Base-by-base conservation (phyloP, 2,113 vertebrate species). In the Scomber colias region DNA sequence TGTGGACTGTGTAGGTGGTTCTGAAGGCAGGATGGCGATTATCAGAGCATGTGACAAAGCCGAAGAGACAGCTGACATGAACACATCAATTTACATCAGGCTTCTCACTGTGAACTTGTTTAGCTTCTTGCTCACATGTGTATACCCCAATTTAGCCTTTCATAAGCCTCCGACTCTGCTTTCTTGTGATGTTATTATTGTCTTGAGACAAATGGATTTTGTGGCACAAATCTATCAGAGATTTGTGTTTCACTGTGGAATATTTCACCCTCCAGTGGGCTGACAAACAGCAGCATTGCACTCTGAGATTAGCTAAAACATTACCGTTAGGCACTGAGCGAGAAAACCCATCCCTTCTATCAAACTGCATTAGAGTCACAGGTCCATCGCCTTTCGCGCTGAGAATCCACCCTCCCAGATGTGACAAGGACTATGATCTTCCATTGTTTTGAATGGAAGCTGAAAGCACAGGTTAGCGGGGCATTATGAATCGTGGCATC, bases 401-500 rank as follows among this genome's bases (percentile, higher is more conserved):
- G 59, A 3, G 60, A 53, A 17, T 16, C 67, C 53, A 11, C 50
- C 66, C 27, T 60, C 84, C 54, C 0, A 31, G 21, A 72, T 77
- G 63, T 86, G 87, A 82, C 85, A 81, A 31, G 50, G 19, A n/a
- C 64, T 31, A 45, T 87, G 56, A 85, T 80, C 50, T 51, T 79
- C 70, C 79, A 50, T 31, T 73, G 84, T 45, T 69, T 55, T 24
- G 59, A 74, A 89, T 81, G 19, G 61, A 60, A 87, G 19, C 49
- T 89, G 90, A 92, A 88, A 81, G 79, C 59, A 0, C 69, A 80
- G 60, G 81, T 90, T 80, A 77, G 54, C 13, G 0, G 80, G 71
- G 71, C 64, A 50, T 31, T 74, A 46, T 31, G 57, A 65, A 45
- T 71, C 2, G 11, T 30, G 53, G 69, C 77, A 49, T 71, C 16